Conservation (phyloP, 2,113 vertebrate genomes). For the Siniperca chuatsi region DNA sequence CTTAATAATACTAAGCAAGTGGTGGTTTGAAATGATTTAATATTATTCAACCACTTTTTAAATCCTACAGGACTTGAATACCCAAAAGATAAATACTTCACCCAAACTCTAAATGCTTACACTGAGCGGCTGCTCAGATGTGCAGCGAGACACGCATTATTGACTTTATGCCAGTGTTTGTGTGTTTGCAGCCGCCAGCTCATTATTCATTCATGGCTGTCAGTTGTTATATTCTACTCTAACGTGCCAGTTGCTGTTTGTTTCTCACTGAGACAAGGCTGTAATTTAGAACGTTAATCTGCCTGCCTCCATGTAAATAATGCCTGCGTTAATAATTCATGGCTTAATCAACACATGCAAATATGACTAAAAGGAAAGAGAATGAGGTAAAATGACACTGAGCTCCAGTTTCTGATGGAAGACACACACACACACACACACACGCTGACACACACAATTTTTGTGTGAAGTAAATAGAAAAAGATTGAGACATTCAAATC, state of each 20-base stretch:
- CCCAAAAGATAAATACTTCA: neutral
- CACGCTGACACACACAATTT: neutral
- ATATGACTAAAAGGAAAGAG: neutral
- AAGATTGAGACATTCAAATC: slow-evolving; percentile 3
- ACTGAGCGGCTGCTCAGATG: neutral
- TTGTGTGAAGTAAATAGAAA: slow-evolving; percentile 4
- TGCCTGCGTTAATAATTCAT: slow-evolving; percentile 55
- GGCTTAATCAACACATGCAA: slow-evolving; percentile 55
- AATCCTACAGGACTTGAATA: neutral
- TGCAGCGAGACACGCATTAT: neutral
- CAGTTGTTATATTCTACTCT: slow-evolving; percentile 27
- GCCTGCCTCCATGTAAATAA: slow-evolving; percentile 47
- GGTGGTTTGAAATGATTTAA: neutral
- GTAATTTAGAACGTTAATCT: slow-evolving; percentile 49
- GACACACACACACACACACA: slow-evolving; percentile 22
- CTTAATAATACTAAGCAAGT: neutral
- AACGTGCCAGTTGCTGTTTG: slow-evolving; percentile 34
- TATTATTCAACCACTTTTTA: neutral
- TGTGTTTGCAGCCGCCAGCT: slow-evolving; percentile 10
- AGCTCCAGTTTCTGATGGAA: slow-evolving; percentile 19
- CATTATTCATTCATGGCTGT: slow-evolving; percentile 43
- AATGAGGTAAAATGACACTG: neutral
- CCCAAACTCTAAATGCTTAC: neutral
- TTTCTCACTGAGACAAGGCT: slow-evolving; percentile 15
- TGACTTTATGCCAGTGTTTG: slow-evolving; percentile 3